Conservation (phyloP, 1,140 invertebrate species). For the Drosophila busckii region DNA sequence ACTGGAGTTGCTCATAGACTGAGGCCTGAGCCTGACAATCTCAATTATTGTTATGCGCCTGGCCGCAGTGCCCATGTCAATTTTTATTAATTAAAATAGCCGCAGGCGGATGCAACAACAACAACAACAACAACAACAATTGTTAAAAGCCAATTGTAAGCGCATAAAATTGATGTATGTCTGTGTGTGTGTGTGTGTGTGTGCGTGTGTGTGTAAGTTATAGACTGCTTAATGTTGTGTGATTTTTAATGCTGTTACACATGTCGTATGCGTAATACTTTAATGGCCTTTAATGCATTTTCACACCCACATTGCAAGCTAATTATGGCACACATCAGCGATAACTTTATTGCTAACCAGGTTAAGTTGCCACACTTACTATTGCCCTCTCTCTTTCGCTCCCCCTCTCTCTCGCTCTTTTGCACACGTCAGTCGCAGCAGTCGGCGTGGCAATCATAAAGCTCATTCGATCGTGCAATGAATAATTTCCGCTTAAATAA, state of each 20-base stretch:
- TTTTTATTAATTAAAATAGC: slow-evolving; percentile 49
- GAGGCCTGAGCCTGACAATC: slow-evolving; percentile 30
- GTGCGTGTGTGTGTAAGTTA: background rate
- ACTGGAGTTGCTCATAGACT: too few species aligned
- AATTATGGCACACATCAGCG: slow-evolving; percentile 40
- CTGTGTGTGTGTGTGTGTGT: background rate
- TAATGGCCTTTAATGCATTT: slow-evolving; percentile 32
- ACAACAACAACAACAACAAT: too few species aligned
- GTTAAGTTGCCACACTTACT: slow-evolving; percentile 6
- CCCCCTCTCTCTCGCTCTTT: background rate
- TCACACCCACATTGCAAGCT: slow-evolving; percentile 25
- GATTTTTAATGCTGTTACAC: slow-evolving; percentile 25
- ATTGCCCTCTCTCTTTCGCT: background rate
- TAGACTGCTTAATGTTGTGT: slow-evolving; percentile 6
- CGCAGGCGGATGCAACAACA: slow-evolving; percentile 41
- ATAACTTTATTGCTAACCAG: slow-evolving; percentile 22
- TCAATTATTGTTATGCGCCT: slow-evolving; percentile 9
- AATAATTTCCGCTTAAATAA: slow-evolving; percentile 78
- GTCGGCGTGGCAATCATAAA: slow-evolving; percentile 55
- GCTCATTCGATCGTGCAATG: slow-evolving; percentile 74
- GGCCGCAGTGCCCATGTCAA: slow-evolving; percentile 27
- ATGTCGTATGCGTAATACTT: slow-evolving; percentile 29
- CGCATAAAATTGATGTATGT: background rate
- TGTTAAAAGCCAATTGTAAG: too few species aligned
- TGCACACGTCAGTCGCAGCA: background rate